Conservation (phyloP, 2,113 vertebrate species). For the Turdus rufiventris region DNA sequence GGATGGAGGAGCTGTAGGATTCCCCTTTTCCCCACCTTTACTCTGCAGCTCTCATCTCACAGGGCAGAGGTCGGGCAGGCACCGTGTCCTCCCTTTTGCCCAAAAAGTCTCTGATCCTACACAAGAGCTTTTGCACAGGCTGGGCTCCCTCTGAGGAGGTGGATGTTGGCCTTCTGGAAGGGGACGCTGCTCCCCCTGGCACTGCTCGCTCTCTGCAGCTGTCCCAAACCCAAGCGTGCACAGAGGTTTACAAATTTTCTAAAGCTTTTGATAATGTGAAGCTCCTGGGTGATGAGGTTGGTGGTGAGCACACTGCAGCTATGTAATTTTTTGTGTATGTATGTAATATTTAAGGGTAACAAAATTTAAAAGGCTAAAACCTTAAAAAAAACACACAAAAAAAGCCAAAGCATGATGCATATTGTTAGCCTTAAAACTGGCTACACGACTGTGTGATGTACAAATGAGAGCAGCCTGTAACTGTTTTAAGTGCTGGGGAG, state of each 20-base stretch:
- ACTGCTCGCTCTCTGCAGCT: background rate
- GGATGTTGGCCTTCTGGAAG: background rate
- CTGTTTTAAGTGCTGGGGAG: conserved; percentile 54
- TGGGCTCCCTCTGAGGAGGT: background rate
- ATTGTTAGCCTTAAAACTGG: conserved; percentile 85
- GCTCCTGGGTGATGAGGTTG: conserved; percentile 66
- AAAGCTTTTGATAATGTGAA: conserved; percentile 86
- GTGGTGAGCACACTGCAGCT: conserved; percentile 74
- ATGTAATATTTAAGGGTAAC: conserved; percentile 84
- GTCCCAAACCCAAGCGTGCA: conserved; percentile 18
- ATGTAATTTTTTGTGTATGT: conserved; percentile 82
- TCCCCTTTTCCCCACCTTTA: background rate
- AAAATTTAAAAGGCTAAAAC: conserved; percentile 61
- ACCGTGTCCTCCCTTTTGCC: background rate
- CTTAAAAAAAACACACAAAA: conserved; percentile 57
- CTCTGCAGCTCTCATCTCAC: background rate
- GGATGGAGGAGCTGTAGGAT: background rate
- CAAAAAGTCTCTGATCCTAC: background rate
- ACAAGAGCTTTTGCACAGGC: conserved; percentile 2
- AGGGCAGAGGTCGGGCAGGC: background rate
- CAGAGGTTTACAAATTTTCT: conserved; percentile 78
- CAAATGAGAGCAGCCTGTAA: conserved; percentile 64
- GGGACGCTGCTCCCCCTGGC: background rate
- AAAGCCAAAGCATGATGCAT: conserved; percentile 96
- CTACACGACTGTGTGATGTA: conserved; percentile 82